These are phyloP conservation scores for Phymorhynchus buccinoides DNA, from an alignment of 1,140 invertebrate genomes.

Conservation along the genomic window DNA sequence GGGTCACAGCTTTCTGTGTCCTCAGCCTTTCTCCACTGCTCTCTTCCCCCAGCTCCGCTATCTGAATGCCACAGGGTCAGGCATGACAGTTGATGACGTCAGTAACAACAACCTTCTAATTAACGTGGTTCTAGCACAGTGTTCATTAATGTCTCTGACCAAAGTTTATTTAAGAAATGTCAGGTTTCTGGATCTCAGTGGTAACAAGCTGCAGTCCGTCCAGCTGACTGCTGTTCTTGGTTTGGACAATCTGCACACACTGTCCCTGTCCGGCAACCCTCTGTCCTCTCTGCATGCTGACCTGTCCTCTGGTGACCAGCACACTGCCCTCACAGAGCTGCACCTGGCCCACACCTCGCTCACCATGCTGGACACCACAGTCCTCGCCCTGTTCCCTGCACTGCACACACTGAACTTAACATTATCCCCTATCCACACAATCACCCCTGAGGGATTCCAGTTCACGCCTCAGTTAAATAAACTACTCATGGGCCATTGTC, in stretches of 20 bases:
- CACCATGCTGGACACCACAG: background rate
- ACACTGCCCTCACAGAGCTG: background rate
- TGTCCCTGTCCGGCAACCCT: conserved; percentile 35
- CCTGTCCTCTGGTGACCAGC: background rate
- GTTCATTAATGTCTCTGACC: background rate
- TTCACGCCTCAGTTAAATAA: background rate
- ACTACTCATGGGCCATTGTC: conserved; percentile 15
- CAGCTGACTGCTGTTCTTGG: background rate
- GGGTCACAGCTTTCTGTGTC: conserved; percentile 7
- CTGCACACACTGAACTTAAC: background rate
- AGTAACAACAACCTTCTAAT: background rate
- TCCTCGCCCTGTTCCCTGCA: conserved; percentile 14
- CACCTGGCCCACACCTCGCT: conserved; percentile 7
- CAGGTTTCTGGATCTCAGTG: conserved; percentile 23
- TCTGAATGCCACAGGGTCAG: background rate
- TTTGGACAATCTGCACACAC: conserved; percentile 14
- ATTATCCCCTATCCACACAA: background rate
- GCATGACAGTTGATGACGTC: conserved; percentile 4
- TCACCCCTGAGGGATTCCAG: conserved; percentile 31
- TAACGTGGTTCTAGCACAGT: background rate
- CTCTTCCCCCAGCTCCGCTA: conserved; percentile 13
- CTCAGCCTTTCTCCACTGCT: background rate
- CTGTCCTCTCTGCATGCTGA: background rate
- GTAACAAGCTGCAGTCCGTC: conserved; percentile 20
- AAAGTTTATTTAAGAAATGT: background rate